These are phyloP conservation scores for Scomber scombrus DNA, from an alignment of 2,113 vertebrate species.

Conservation along the genomic window DNA sequence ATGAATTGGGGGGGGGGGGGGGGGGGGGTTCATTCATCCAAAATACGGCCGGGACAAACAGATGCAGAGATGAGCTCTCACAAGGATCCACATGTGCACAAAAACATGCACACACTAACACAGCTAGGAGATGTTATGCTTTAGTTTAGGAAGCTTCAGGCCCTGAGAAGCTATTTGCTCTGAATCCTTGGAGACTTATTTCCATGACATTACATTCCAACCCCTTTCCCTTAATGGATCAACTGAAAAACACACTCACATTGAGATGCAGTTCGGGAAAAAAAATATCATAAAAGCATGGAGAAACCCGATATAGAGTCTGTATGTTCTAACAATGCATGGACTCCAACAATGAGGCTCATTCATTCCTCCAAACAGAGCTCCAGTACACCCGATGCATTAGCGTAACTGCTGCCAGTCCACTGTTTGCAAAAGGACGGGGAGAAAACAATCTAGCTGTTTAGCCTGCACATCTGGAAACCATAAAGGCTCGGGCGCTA, in stretches of 20 bases:
- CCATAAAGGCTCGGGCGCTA: constrained; percentile 54
- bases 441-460: constrained; percentile 67
- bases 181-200: constrained; percentile 43
- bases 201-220: constrained; percentile 41
- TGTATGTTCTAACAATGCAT: constrained; percentile 21
- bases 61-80: constrained; percentile 36
- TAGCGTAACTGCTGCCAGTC: constrained; percentile 23
- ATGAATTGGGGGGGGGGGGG: constrained; percentile 23
- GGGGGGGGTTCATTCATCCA: constrained; percentile 40
- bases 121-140: constrained; percentile 40
- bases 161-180: constrained; percentile 44
- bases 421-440: constrained; percentile 57
- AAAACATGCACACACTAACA: background rate
- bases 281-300: constrained; percentile 28
- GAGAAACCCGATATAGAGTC: constrained; percentile 41
- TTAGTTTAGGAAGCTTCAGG: constrained; percentile 41
- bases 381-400: constrained; percentile 21
- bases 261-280: constrained; percentile 16
- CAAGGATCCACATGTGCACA: constrained; percentile 2
- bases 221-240: constrained; percentile 26
- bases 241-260: constrained; percentile 29
- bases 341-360: constrained; percentile 61
- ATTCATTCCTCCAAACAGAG: constrained; percentile 56
- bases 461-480: constrained; percentile 79
- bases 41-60: constrained; percentile 20